Conservation (phyloP, 2,113 vertebrate genomes). For the Cyanoramphus novaezelandiae region DNA sequence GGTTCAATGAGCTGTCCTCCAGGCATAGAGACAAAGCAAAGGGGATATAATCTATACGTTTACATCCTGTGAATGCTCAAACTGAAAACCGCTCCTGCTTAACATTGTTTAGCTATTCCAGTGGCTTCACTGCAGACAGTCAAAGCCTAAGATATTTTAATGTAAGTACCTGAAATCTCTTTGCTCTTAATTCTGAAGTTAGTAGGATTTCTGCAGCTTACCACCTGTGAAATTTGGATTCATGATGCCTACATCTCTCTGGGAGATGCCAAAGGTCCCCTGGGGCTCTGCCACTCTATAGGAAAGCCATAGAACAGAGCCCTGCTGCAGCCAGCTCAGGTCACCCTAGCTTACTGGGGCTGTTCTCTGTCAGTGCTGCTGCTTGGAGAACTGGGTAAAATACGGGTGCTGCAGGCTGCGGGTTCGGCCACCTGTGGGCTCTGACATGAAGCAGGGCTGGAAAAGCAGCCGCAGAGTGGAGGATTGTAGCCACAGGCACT, state of each 20-base stretch:
- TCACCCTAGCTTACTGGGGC: background rate
- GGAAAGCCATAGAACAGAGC: background rate
- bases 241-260: background rate
- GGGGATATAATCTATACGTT: no score
- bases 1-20: no score
- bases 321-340: background rate
- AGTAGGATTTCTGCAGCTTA: background rate
- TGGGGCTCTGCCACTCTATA: background rate
- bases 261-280: background rate
- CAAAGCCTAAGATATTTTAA: background rate
- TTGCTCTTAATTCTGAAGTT: background rate
- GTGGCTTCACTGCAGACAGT: background rate
- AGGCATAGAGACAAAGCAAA: background rate
- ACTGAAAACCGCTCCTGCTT: background rate
- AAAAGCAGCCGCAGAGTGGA: fast-evolving
- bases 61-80: background rate
- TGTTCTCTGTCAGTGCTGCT: background rate
- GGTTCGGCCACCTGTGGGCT: background rate
- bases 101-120: background rate
- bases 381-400: background rate
- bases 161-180: background rate
- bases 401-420: background rate
- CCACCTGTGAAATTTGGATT: background rate
- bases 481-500: background rate
- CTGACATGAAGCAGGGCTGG: background rate